Evolutionary conservation across 2,888 invertebrate genomes (phyloP).

Genomic region (Ceraclea dissimilis): DNA sequence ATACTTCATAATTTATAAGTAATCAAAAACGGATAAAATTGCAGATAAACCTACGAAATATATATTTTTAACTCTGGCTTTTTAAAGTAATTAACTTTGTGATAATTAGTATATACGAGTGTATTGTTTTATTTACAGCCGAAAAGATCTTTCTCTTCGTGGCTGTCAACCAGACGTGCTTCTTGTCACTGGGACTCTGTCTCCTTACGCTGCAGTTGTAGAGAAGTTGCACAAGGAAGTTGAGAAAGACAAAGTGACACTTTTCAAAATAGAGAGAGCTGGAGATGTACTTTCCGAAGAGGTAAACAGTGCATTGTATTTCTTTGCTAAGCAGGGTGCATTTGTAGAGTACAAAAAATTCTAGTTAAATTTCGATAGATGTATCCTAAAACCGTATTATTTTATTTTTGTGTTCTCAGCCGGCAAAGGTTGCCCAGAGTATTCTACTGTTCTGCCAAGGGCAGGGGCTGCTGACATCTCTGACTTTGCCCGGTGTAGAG

Average conservation of each 20-base stretch:
- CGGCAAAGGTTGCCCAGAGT: slow-evolving; percentile 79
- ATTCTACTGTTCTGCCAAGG: slow-evolving; percentile 85
- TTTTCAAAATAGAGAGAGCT: slow-evolving; percentile 75
- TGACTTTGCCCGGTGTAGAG: slow-evolving; percentile 74
- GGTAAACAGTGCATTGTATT: slow-evolving; percentile 44
- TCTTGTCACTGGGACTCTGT: slow-evolving; percentile 71
- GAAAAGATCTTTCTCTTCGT: slow-evolving; percentile 62
- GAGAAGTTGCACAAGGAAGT: slow-evolving; percentile 70
- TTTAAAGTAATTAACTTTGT: no score
- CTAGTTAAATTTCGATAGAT: slow-evolving; percentile 10
- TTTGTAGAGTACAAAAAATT: background rate
- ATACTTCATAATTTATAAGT: no score
- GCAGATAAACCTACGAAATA: no score
- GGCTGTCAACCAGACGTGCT: slow-evolving; percentile 71
- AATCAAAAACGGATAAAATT: no score
- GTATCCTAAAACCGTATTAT: background rate
- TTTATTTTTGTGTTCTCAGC: slow-evolving; percentile 47
- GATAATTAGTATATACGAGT: no score
- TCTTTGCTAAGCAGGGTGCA: background rate
- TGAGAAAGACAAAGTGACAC: slow-evolving; percentile 75
- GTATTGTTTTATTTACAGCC: slow-evolving; percentile 51
- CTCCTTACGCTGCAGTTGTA: slow-evolving; percentile 72
- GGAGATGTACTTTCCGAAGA: slow-evolving; percentile 84
- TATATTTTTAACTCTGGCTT: no score
- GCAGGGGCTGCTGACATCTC: slow-evolving; percentile 72